Conservation (phyloP, 2,888 invertebrate genomes). For the Chloromyia formosa region DNA sequence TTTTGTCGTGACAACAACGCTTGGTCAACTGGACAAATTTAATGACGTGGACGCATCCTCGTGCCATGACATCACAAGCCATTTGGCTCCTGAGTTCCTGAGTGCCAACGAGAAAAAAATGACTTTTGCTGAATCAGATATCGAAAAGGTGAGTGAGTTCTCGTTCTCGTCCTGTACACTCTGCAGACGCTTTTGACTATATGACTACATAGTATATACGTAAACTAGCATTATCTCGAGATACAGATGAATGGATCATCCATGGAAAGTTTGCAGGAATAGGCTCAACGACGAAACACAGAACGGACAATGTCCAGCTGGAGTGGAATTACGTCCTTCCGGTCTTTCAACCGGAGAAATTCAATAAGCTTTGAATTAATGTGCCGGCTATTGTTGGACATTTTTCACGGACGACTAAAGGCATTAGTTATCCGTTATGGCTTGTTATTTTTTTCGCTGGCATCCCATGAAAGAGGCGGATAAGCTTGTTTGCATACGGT, state of each 20-base stretch:
- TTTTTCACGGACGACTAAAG: slow-evolving; percentile 24
- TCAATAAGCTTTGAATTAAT: slow-evolving; percentile 37
- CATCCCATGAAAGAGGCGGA: no score
- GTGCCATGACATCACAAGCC: slow-evolving; percentile 60
- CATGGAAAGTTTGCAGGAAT: slow-evolving; percentile 19
- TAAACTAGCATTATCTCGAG: no score
- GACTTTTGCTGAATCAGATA: slow-evolving; percentile 67
- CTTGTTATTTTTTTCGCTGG: slow-evolving; percentile 15
- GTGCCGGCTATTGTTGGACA: slow-evolving; percentile 31
- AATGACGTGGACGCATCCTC: slow-evolving; percentile 46
- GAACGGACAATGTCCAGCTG: slow-evolving; percentile 7
- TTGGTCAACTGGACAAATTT: slow-evolving; percentile 48
- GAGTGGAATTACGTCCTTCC: slow-evolving; percentile 29
- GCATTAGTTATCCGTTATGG: slow-evolving; percentile 25
- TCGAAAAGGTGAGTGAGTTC: slow-evolving; percentile 66
- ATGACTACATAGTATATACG: no score
- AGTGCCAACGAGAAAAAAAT: slow-evolving; percentile 59
- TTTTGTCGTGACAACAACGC: slow-evolving; percentile 47
- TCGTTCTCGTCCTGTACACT: no score
- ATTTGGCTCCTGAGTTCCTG: slow-evolving; percentile 68
- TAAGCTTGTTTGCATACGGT: no score
- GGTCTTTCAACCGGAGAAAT: slow-evolving; percentile 24
- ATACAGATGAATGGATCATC: slow-evolving; percentile 31
- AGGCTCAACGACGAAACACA: not conserved
- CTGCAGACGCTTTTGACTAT: no score